Evolutionary conservation across 2,888 invertebrate species (phyloP).

Genomic region (Orchesella flavescens): DNA sequence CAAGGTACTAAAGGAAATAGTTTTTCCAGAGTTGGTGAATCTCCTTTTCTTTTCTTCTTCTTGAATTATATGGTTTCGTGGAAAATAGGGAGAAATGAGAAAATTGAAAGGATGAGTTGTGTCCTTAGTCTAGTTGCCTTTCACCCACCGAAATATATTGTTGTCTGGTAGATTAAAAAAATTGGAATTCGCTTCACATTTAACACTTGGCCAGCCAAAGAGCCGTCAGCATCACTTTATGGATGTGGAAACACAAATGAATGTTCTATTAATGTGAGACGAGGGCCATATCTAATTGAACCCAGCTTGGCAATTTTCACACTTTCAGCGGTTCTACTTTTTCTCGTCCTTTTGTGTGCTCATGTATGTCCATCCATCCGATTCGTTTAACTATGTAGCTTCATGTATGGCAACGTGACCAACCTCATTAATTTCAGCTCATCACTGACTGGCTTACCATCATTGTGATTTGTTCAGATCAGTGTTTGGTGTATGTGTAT

Average conservation of each 20-base stretch:
- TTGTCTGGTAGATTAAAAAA: slow-evolving; percentile 6
- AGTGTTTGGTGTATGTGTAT: too few relatives aligned
- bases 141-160: slow-evolving; percentile 18
- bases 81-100: background rate
- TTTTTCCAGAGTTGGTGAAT: too few relatives aligned
- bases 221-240: slow-evolving; percentile 40
- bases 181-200: slow-evolving; percentile 24
- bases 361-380: too few relatives aligned
- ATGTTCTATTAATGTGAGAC: slow-evolving; percentile 12
- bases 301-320: slow-evolving; percentile 48
- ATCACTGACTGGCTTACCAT: too few relatives aligned
- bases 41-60: too few relatives aligned
- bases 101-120: slow-evolving; percentile 12
- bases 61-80: too few relatives aligned
- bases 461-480: too few relatives aligned
- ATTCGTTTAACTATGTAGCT: too few relatives aligned
- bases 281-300: slow-evolving; percentile 46
- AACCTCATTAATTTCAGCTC: slow-evolving; percentile 39
- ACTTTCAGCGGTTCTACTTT: slow-evolving; percentile 33
- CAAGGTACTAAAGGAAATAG: too few relatives aligned
- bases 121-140: slow-evolving; percentile 6
- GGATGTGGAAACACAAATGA: slow-evolving; percentile 9
- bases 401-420: slow-evolving; percentile 55
- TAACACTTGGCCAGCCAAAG: slow-evolving; percentile 27
- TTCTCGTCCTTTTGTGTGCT: slow-evolving; percentile 23